phyloP scores from a whole-genome alignment of 2,797 vertebrate species.

The Ataeniobius toweri region DNA sequence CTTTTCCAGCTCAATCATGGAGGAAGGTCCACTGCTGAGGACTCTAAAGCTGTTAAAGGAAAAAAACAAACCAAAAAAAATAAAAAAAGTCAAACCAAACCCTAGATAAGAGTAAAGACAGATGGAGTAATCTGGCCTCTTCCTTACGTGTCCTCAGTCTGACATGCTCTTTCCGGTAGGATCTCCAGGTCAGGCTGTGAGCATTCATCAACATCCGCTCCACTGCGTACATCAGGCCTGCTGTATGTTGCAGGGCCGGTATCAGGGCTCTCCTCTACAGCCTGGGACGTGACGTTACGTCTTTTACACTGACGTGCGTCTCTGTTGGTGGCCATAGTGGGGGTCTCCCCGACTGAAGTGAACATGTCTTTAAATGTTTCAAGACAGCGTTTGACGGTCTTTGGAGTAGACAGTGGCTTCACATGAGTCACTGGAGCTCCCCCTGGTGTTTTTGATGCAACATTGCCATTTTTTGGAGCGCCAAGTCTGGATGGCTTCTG shows the following conservation, averaged over 20 bases:
- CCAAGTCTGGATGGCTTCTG: conserved; percentile 1
- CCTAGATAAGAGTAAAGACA: neutral
- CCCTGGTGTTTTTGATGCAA: conserved; percentile 13
- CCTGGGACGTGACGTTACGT: conserved; percentile 2
- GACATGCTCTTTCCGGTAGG: conserved; percentile 18
- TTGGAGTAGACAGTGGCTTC: conserved; percentile 29
- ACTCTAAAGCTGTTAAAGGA: conserved; percentile 33
- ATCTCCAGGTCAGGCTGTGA: neutral
- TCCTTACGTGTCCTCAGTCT: conserved; percentile 56
- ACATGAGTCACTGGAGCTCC: conserved; percentile 18
- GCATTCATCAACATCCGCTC: conserved; percentile 16
- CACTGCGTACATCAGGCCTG: neutral
- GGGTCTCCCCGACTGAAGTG: conserved; percentile 17
- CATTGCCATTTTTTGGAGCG: conserved; percentile 23
- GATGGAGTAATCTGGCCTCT: neutral
- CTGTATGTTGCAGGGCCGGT: neutral
- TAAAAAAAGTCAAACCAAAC: neutral
- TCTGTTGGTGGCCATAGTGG: neutral
- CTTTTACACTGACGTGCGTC: conserved; percentile 5
- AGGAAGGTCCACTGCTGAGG: conserved; percentile 73
- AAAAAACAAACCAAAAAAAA: neutral
- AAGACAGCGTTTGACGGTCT: conserved; percentile 56
- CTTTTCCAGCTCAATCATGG: conserved; percentile 65
- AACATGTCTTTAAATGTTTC: conserved; percentile 58
- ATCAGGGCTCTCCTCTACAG: conserved; percentile 16